These are phyloP conservation scores for Volucella inflata DNA, from an alignment of 2,888 invertebrate genomes.

Conservation along the genomic window DNA sequence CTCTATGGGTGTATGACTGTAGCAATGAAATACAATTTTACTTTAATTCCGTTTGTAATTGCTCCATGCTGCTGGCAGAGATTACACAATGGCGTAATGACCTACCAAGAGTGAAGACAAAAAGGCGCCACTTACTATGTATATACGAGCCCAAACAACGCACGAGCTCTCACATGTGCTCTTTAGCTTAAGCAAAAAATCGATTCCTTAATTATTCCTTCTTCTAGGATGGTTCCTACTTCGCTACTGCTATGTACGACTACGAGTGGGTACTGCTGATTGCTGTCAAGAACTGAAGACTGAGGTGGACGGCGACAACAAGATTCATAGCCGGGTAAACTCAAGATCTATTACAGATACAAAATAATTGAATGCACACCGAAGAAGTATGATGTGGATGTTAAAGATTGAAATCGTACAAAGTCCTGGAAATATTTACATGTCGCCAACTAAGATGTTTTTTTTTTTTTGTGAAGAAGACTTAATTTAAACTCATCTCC, in stretches of 20 bases:
- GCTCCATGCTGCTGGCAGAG: constrained; percentile 73
- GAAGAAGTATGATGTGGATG: too few species aligned
- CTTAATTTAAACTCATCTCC: too few species aligned
- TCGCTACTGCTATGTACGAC: background rate
- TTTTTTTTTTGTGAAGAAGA: too few species aligned
- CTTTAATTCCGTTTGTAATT: constrained; percentile 75
- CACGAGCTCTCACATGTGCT: background rate
- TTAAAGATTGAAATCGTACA: too few species aligned
- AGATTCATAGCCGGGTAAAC: too few species aligned
- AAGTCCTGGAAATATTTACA: too few species aligned
- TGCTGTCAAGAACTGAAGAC: too few species aligned
- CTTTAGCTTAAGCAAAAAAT: constrained; percentile 35
- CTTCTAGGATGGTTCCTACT: constrained; percentile 23
- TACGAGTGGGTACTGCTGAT: too few species aligned
- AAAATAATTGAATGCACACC: too few species aligned
- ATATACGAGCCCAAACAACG: constrained; percentile 55
- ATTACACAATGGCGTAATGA: constrained; percentile 75
- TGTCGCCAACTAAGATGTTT: too few species aligned
- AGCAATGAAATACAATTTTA: constrained; percentile 68
- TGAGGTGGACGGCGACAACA: background rate
- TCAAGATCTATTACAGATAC: too few species aligned
- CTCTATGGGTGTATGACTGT: background rate
- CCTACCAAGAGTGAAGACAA: constrained; percentile 72
- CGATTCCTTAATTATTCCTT: constrained; percentile 62
- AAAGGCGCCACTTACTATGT: constrained; percentile 72